A percentile compares a stretch with the other conserved stretches of the same genome.
These are phyloP conservation scores for Fukomys damarensis DNA, from an alignment of 2,113 vertebrate species.

Conservation along the genomic window DNA sequence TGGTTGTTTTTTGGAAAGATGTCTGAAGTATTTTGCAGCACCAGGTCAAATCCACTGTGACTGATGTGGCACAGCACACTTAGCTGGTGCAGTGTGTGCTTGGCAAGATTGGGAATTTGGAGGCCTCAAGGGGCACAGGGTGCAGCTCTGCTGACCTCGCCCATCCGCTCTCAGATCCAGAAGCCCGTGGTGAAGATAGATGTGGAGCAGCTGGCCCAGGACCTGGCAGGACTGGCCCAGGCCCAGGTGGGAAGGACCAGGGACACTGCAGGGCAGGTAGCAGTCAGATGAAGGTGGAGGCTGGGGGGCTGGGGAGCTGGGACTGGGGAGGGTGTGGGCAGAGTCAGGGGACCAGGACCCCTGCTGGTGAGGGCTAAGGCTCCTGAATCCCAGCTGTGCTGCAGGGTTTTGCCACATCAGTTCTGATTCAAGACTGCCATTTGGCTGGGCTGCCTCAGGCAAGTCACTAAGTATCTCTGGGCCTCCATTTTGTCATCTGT, in stretches of 20 bases:
- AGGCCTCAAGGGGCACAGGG: not conserved
- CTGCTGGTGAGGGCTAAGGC: not conserved
- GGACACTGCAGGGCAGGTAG: not conserved
- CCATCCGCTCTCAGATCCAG: conserved; percentile 76
- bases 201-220: conserved; percentile 65
- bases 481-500: not conserved
- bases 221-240: conserved; percentile 79
- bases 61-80: not conserved
- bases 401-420: not conserved
- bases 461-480: not conserved
- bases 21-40: not conserved
- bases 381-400: rapidly evolving
- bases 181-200: conserved; percentile 79
- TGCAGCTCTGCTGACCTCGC: not conserved
- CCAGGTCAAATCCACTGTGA: not conserved
- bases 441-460: not conserved
- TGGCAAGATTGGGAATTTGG: not conserved
- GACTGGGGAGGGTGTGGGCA: not conserved
- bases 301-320: not conserved
- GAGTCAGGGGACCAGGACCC: not conserved
- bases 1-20: not conserved
- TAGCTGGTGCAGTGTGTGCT: not conserved
- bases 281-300: not conserved
- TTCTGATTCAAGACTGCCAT: not conserved
- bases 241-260: conserved; percentile 81